Evolutionary conservation across 2,888 invertebrate species (phyloP).

Genomic region (Nudaria mundana): DNA sequence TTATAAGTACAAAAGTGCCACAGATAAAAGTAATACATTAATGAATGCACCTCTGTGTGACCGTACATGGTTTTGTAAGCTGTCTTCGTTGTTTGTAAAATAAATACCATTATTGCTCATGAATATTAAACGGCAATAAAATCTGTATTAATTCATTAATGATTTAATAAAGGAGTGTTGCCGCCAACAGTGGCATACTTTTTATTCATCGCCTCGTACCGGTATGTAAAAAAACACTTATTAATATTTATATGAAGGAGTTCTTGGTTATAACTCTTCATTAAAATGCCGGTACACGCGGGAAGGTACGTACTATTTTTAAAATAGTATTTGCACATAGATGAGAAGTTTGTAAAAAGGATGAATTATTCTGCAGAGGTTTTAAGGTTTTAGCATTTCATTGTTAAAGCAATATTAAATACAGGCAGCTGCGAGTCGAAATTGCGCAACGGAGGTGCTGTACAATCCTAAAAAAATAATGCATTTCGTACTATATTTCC

Average conservation of each 20-base stretch:
- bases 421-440: no score
- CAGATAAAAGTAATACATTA: no score
- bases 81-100: conserved; percentile 20
- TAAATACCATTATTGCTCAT: conserved; percentile 30
- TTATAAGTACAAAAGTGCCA: no score
- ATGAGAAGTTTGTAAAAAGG: no score
- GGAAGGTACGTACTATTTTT: conserved; percentile 4
- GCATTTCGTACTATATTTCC: no score
- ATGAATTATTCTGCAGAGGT: no score
- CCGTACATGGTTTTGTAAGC: not conserved
- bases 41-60: not conserved
- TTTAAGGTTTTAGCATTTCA: no score
- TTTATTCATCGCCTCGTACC: conserved; percentile 23
- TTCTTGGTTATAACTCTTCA: conserved; percentile 27
- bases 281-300: conserved; percentile 30
- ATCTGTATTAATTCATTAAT: conserved; percentile 19
- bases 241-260: conserved; percentile 6
- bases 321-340: not conserved
- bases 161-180: conserved; percentile 33
- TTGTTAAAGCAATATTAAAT: no score
- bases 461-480: no score
- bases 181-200: conserved; percentile 25
- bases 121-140: conserved; percentile 26
- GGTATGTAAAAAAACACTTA: conserved; percentile 16
- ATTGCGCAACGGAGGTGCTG: no score